These are phyloP conservation scores for Antennarius maculatus DNA, from an alignment of 2,797 vertebrate species.

Conservation along the genomic window DNA sequence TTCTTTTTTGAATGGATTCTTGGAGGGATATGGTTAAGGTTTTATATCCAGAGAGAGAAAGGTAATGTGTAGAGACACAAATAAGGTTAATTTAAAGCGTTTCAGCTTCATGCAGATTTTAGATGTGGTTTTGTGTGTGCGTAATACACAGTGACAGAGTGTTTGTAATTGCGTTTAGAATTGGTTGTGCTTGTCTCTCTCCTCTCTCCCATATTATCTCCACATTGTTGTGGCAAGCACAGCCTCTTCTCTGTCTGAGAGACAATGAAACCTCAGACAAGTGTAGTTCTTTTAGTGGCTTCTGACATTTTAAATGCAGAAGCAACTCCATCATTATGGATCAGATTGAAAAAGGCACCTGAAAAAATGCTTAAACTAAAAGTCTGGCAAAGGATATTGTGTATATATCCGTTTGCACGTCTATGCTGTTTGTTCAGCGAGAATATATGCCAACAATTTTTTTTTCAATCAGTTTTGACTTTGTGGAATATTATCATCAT, in stretches of 20 bases:
- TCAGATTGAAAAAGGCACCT: constrained; percentile 35
- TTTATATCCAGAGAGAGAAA: neutral
- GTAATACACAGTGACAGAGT: neutral
- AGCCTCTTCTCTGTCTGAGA: constrained; percentile 27
- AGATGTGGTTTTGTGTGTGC: constrained; percentile 6
- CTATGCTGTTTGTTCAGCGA: constrained; percentile 2
- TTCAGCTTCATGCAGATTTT: constrained; percentile 1
- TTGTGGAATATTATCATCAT: constrained; percentile 39
- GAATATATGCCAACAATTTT: constrained; percentile 15
- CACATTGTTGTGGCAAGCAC: constrained; percentile 22
- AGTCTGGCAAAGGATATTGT: neutral
- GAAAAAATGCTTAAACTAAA: constrained; percentile 49
- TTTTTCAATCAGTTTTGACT: constrained; percentile 45
- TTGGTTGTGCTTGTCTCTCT: constrained; percentile 20
- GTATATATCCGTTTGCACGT: neutral
- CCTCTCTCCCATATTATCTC: constrained; percentile 28
- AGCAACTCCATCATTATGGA: constrained; percentile 27
- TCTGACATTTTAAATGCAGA: constrained; percentile 45
- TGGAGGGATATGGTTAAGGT: constrained; percentile 12
- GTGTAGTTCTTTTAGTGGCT: constrained; percentile 25
- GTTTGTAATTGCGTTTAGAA: constrained; percentile 32
- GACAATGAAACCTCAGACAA: constrained; percentile 29
- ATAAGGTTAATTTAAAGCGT: neutral
- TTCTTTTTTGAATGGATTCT: constrained; percentile 25
- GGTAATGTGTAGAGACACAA: neutral